Base-by-base conservation (phyloP, 2,888 invertebrate species). In the Diaperis boleti region DNA sequence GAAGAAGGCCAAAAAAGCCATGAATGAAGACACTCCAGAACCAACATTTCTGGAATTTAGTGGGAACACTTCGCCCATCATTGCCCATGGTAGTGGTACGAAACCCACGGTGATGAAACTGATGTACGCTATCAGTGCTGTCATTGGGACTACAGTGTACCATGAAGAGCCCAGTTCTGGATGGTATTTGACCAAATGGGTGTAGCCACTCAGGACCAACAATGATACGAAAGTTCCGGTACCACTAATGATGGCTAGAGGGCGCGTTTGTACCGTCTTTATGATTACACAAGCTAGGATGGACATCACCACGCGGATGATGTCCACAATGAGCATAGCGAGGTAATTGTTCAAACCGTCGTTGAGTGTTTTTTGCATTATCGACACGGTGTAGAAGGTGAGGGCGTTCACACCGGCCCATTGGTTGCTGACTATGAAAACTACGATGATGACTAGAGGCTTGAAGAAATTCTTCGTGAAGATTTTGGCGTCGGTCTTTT, bases 381-480 rank as follows among this genome's bases (percentile, higher is more conserved):
- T 87, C 69, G 86, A 84, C 44, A 90, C 88, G 0, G 90, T 89
- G 76, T 91, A 91, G 65, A 90, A 91, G 1, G 88, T 87, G 0
- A 92, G 84, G 0, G 90, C 89, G 67, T 90, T 90, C 0, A 89
- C 86, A 1, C 91, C 91, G 3, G 89, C 87, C 71, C 91, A 86
- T 74, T 91, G 91, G 62, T 87, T 87, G 4, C 88, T 86, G 6
- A 87, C 81, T 72, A 91, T 90, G 69, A 90, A 87, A 1, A 86
- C 78, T 50, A 87, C 85, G 80, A 91, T 85, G 35, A 89, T 86
- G 1, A 84, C 74, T 18, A 89, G 76, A 0, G 89, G 89, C 69
- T 85, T 87, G 18, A 86, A 70, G 35, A 89, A 83, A 26, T 6
- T 3, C 26, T 26, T 26, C 3, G 3, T 2, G n/a, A 26, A 26